phyloP scores from a whole-genome alignment of 2,888 invertebrate species.

The Leptopilina drosophilae region DNA sequence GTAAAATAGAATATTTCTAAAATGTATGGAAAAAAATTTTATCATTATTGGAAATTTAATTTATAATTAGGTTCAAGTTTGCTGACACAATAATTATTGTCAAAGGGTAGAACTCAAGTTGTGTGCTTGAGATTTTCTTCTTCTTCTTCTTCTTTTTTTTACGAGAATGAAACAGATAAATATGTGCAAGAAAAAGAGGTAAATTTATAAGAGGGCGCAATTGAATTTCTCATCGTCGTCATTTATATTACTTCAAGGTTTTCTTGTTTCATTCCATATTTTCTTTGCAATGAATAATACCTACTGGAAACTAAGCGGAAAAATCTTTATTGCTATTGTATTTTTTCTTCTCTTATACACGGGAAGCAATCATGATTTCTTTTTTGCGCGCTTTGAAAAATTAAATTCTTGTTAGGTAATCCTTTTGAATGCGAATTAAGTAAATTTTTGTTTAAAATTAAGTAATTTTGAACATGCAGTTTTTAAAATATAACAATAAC shows the following conservation, averaged over 20 bases:
- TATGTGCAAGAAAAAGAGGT: background rate
- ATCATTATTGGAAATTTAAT: background rate
- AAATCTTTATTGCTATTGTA: conserved; percentile 15
- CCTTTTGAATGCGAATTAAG: background rate
- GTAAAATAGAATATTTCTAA: too few relatives aligned
- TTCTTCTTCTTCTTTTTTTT: too few relatives aligned
- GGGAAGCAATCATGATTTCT: background rate
- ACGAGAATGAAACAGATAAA: conserved; percentile 4
- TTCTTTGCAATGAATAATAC: conserved; percentile 11
- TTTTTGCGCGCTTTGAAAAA: conserved; percentile 17
- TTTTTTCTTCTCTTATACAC: conserved; percentile 11
- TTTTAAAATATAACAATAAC: too few relatives aligned
- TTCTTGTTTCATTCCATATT: conserved; percentile 24
- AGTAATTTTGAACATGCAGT: too few relatives aligned
- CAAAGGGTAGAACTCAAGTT: background rate
- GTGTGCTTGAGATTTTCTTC: background rate
- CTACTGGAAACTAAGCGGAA: conserved; percentile 22
- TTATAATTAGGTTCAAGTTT: background rate
- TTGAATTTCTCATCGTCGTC: conserved; percentile 23
- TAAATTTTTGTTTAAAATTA: too few relatives aligned
- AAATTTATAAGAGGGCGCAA: conserved; percentile 18
- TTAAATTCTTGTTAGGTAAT: background rate
- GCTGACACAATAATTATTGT: conserved; percentile 12
- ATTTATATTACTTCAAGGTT: conserved; percentile 5
- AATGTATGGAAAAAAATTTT: too few relatives aligned